Percentiles rank a stretch among this genome's conserved stretches.
Conservation (phyloP, 2,888 invertebrate genomes). For the Brachynemurus nebulosus region DNA sequence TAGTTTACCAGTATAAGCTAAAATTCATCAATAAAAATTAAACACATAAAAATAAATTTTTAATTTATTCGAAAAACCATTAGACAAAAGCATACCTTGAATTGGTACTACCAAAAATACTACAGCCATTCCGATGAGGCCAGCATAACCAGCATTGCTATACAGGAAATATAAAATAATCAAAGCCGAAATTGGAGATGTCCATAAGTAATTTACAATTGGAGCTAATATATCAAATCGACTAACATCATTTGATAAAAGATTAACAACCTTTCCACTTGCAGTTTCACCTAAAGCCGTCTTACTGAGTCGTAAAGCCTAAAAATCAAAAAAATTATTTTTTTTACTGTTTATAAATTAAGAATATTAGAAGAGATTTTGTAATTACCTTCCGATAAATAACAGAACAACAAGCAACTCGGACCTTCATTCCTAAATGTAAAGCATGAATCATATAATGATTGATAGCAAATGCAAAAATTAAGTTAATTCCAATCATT, state of each 20-base stretch:
- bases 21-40: slow-evolving; percentile 14
- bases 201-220: slow-evolving; percentile 77
- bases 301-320: slow-evolving; percentile 59
- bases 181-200: slow-evolving; percentile 52
- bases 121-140: slow-evolving; percentile 63
- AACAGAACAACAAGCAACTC: slow-evolving; percentile 68
- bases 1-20: slow-evolving; percentile 50
- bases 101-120: slow-evolving; percentile 70
- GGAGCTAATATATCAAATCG: slow-evolving; percentile 77
- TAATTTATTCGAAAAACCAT: too few relatives aligned
- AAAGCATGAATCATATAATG: slow-evolving; percentile 59
- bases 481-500: slow-evolving; percentile 39
- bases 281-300: slow-evolving; percentile 57
- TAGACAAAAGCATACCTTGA: slow-evolving; percentile 64
- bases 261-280: slow-evolving; percentile 82
- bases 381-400: slow-evolving; percentile 54
- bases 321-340: slow-evolving; percentile 20
- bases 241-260: slow-evolving; percentile 87
- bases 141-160: slow-evolving; percentile 54
- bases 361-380: not conserved
- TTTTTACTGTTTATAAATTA: not conserved
- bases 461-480: slow-evolving; percentile 46
- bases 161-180: slow-evolving; percentile 70
- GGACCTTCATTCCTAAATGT: slow-evolving; percentile 70
- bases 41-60: too few relatives aligned